phyloP scores from a whole-genome alignment of 1,140 invertebrate species.

The Papilio polyxenes region DNA sequence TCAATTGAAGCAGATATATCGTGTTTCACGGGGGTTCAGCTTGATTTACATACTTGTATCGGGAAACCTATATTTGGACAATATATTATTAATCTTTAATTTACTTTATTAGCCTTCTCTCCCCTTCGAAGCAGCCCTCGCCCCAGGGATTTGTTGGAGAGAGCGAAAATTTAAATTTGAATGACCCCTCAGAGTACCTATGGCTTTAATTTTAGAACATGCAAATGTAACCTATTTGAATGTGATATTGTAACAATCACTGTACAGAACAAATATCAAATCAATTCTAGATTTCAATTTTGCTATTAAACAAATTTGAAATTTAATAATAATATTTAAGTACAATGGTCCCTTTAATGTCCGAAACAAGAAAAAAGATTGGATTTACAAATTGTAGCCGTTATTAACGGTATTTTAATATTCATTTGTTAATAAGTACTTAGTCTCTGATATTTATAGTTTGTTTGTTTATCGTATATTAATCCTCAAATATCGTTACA shows the following conservation, averaged over 20 bases:
- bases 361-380: too few species aligned
- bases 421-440: too few species aligned
- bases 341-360: background rate
- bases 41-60: constrained; percentile 73
- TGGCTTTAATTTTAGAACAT: constrained; percentile 53
- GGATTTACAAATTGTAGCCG: too few species aligned
- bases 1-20: constrained; percentile 60
- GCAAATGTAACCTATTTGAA: constrained; percentile 36
- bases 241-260: constrained; percentile 36
- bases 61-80: constrained; percentile 76
- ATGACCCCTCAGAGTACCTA: constrained; percentile 67
- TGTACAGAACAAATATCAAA: background rate
- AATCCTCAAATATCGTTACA: background rate
- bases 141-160: constrained; percentile 66
- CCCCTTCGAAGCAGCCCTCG: constrained; percentile 58
- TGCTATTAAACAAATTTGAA: background rate
- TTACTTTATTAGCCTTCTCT: constrained; percentile 77
- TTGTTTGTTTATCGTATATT: too few species aligned
- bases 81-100: constrained; percentile 81
- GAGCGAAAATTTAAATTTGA: constrained; percentile 79
- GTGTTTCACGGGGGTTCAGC: constrained; percentile 61
- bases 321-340: background rate
- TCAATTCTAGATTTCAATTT: background rate
- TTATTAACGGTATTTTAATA: too few species aligned
- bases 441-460: too few species aligned